Base-by-base conservation (phyloP, 2,888 invertebrate genomes). In the Nematopogon swammerdamellus region DNA sequence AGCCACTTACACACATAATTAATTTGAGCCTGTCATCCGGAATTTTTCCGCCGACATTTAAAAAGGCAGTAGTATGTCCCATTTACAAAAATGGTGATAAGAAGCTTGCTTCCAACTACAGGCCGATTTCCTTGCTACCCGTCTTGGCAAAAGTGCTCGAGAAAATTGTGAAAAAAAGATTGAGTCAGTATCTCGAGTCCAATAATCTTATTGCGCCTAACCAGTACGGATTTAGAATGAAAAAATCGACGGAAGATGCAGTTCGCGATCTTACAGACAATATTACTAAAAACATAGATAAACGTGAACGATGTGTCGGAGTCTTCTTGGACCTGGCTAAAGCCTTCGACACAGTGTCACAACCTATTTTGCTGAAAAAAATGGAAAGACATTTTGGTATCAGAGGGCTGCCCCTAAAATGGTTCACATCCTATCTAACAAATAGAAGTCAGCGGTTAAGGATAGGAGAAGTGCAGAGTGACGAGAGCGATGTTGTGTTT, bases 271-370 rank as follows among this genome's bases (percentile, higher is more conserved):
- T 47, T 16, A 19, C 19, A 1, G n/a, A n/a, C n/a, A 17, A 16
- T 16, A 30, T 47, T 11, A 2, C 30, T 4, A 18, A 2, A 18
- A 42, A 42, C 1, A 11, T 47, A 4, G 47, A 47, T 19, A 42
- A 18, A 42, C 14, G 47, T 19, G 19, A n/a, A n/a, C n/a, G n/a
- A n/a, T n/a, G n/a, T n/a, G n/a, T 47, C 2, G 36, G 42, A 18
- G 18, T 42, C n/a, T 47, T 47, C 19, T 42, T 47, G 18, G 47
- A 47, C 19, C 16, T 47, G 19, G 42, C 42, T 4, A 47, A 47
- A 19, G 19, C 47, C 14, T 47, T 47, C 11, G 42, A 47, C 46
- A 18, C 17, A 3, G 36, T 36, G n/a, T 36, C 8, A 8, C 36
- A 8, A 14, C 36, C 14, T 36, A 36, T 36, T 14, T 14, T 36